Evolutionary conservation across 2,113 vertebrate genomes (phyloP), one percentile per base, ranked within the genome.

Genomic region (Lagopus leucura): DNA sequence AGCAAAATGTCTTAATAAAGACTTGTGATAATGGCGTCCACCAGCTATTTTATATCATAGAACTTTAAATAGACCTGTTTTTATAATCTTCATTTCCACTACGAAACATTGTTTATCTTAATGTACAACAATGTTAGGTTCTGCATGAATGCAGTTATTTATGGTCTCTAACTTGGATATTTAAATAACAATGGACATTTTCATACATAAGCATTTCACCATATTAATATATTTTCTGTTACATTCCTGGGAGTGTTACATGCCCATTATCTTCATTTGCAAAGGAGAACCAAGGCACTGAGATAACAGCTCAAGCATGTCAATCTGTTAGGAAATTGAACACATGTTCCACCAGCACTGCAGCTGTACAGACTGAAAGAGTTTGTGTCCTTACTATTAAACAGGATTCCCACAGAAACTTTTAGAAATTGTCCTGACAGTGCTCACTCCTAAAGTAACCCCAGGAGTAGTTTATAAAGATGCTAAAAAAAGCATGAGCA

Each of bases 61-160:
- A 89, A 32, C 75, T 90, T 95, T 93, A 57, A 82, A 61, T 48
- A 84, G 52, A n/a, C 36, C 75, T 92, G 64, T 90, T 93, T 92
- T 96, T 75, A 61, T 30, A 58, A 57, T 36, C 2, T 65, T 83
- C 91, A 84, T 81, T 75, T 8, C 54, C n/a, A 66, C 16, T 82
- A 48, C 79, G 20, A 61, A 74, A 70, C 30, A 48, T 36, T 76
- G 6, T 58, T 14, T 25, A 74, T 61, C 66, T 78, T 75, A 21
- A 82, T 75, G 30, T 88, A 8, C 57, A 69, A 67, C 8, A 81
- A 55, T 43, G 17, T 7, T 65, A 24, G 38, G 22, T 30, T 88
- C 28, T 88, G 65, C 25, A 78, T 36, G 83, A 88, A 86, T 64
- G 24, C 64, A 87, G 78, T 47, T 45, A 85, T 77, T 77, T 71